Conservation (phyloP, 2,113 vertebrate species). For the Semnornis frantzii region DNA sequence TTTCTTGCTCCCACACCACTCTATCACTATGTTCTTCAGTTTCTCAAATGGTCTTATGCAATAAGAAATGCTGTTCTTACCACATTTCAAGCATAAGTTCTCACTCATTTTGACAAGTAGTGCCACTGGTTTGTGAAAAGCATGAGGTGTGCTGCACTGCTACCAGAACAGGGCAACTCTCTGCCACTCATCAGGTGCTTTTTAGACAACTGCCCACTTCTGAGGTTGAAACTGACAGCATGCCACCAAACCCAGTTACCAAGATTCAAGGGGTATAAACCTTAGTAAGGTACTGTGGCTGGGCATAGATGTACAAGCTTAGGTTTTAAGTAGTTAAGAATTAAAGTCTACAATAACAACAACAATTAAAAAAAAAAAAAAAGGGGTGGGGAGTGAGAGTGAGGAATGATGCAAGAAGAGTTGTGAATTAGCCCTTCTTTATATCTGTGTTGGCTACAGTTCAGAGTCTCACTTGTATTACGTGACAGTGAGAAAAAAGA, state of each 20-base stretch:
- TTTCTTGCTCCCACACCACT: fast-evolving
- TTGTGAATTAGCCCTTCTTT: not conserved
- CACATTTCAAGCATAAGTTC: fast-evolving
- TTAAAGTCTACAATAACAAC: not conserved
- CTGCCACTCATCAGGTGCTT: not conserved
- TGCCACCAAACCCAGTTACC: not conserved
- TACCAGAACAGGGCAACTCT: fast-evolving
- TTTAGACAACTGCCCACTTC: not conserved
- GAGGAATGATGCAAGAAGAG: not conserved
- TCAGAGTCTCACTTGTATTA: not conserved
- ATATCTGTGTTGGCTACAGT: not conserved
- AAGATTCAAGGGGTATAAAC: not conserved
- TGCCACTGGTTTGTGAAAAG: not conserved
- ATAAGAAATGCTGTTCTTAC: not conserved
- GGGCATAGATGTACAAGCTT: not conserved
- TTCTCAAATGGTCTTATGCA: not conserved
- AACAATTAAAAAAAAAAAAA: not conserved
- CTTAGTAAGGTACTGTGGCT: not conserved
- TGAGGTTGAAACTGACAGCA: fast-evolving
- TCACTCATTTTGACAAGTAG: not conserved
- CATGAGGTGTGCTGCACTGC: not conserved
- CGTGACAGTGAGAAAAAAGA: not conserved
- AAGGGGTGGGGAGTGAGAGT: fast-evolving
- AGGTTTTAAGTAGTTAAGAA: not conserved
- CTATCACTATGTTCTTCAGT: fast-evolving